Evolutionary conservation across 2,113 vertebrate genomes (phyloP).

Genomic region (Lepisosteus osseus): DNA sequence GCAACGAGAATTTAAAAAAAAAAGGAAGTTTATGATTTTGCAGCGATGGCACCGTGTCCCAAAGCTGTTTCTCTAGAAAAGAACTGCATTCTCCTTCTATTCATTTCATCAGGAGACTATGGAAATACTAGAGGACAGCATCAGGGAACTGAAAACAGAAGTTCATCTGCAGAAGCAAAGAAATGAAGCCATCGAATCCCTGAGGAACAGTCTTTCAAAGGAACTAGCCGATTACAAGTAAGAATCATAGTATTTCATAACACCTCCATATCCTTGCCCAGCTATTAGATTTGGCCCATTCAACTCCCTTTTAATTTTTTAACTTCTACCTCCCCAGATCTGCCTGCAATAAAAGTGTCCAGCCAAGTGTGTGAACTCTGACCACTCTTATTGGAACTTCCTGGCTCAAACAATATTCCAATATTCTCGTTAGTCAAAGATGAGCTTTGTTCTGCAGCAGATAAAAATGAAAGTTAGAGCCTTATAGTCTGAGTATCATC

Average conservation of each 20-base stretch:
- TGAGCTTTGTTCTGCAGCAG: no score
- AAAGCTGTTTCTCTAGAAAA: background rate
- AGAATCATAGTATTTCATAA: slow-evolving; percentile 15
- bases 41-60: no score
- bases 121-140: slow-evolving; percentile 77
- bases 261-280: no score
- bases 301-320: background rate
- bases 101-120: slow-evolving; percentile 68
- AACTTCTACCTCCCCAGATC: no score
- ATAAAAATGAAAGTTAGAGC: no score
- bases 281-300: no score
- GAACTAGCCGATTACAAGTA: slow-evolving; percentile 82
- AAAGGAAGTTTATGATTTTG: background rate
- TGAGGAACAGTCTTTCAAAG: slow-evolving; percentile 69
- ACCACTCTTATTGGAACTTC: no score
- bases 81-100: background rate
- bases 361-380: no score
- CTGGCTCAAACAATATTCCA: no score
- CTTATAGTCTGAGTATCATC: no score
- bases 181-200: slow-evolving; percentile 77
- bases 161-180: slow-evolving; percentile 81
- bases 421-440: no score
- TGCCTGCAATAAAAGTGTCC: no score
- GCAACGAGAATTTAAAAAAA: background rate
- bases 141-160: slow-evolving; percentile 76